phyloP scores from a whole-genome alignment of 2,113 vertebrate genomes.

The Lophotis ruficrista region DNA sequence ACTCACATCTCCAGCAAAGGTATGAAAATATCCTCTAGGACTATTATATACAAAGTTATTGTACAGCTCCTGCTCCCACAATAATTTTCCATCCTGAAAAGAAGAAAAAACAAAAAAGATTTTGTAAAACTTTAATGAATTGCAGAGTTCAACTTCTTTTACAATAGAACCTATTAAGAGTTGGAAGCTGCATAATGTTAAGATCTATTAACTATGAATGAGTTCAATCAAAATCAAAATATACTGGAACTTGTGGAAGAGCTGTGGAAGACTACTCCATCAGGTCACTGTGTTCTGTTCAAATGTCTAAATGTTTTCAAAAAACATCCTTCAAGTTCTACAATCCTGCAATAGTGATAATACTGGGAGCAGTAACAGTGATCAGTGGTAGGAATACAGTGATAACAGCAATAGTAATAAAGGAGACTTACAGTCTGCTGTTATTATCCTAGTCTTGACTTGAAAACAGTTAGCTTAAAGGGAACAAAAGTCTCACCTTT shows the following conservation, averaged over 20 bases:
- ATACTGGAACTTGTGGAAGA: not conserved
- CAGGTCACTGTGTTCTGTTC: not conserved
- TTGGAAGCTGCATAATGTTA: not conserved
- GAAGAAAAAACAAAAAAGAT: not conserved
- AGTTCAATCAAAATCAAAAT: not conserved
- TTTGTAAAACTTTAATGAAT: not conserved
- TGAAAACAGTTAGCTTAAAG: not conserved
- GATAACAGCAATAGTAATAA: not conserved
- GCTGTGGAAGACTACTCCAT: not conserved
- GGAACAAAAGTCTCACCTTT: not conserved
- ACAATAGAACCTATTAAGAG: not conserved
- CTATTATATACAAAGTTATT: conserved; percentile 94
- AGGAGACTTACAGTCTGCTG: not conserved
- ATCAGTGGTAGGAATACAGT: not conserved
- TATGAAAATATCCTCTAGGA: conserved; percentile 94
- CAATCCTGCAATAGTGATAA: not conserved
- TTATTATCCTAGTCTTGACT: not conserved
- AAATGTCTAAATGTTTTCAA: not conserved
- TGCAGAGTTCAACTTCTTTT: not conserved
- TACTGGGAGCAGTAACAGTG: not conserved
- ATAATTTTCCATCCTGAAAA: conserved; percentile 89
- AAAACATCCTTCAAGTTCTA: not conserved
- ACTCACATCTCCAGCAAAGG: conserved; percentile 91
- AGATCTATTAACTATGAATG: not conserved
- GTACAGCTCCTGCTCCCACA: conserved; percentile 97